Percentiles rank a stretch among this genome's conserved stretches.
Evolutionary conservation across 2,113 vertebrate genomes (phyloP).

Genomic region (Tyrannus savana): DNA sequence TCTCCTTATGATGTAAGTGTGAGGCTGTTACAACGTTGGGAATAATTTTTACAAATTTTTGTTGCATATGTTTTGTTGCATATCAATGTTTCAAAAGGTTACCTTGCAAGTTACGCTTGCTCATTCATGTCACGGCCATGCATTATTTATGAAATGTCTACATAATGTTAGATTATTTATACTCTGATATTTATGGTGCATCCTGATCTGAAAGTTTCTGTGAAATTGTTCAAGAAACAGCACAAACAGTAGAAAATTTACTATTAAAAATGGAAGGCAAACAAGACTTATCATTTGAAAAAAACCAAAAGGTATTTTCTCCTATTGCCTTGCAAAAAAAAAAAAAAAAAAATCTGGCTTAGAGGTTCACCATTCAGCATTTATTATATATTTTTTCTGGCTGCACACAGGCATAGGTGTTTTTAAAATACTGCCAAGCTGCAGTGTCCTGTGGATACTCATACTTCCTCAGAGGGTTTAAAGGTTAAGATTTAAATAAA

Average conservation of each 20-base stretch:
- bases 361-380: neutral
- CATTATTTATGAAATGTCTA: constrained; percentile 48
- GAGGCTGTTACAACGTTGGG: neutral
- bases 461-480: neutral
- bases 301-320: too few relatives aligned
- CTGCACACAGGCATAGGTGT: neutral
- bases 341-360: neutral
- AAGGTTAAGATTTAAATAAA: constrained; percentile 4
- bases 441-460: neutral
- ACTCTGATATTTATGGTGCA: constrained; percentile 40
- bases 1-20: neutral
- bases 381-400: neutral
- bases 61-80: neutral
- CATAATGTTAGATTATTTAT: constrained; percentile 58
- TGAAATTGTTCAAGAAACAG: constrained; percentile 7
- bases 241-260: neutral
- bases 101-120: neutral
- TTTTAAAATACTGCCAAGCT: neutral
- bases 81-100: constrained; percentile 15
- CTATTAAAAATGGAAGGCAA: neutral
- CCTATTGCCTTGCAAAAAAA: neutral
- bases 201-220: constrained; percentile 39
- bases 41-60: constrained; percentile 23
- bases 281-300: neutral
- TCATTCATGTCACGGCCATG: constrained; percentile 24